A percentile compares a stretch with the other conserved stretches of the same genome.
Conservation (phyloP, 1,140 invertebrate species). For the Sweltsa coloradensis region DNA sequence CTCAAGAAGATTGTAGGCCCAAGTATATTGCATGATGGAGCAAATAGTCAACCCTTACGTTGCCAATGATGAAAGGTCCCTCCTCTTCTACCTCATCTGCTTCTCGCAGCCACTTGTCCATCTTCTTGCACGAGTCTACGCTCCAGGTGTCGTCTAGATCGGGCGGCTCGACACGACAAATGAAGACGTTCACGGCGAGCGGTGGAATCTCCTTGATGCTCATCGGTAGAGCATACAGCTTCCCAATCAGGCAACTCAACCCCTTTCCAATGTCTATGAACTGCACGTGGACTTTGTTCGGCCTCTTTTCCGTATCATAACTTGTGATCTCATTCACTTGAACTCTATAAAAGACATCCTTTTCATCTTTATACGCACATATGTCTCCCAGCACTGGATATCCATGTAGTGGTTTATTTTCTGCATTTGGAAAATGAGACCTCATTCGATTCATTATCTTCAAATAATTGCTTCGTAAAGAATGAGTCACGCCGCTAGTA, state of each 20-base stretch:
- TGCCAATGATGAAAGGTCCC: conserved; percentile 1
- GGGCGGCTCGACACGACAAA: neutral
- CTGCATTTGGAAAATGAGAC: neutral
- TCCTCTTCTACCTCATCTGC: neutral
- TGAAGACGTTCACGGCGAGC: conserved; percentile 2
- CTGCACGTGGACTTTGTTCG: neutral
- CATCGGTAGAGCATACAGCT: conserved; percentile 2
- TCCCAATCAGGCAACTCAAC: neutral
- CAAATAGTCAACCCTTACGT: too few relatives aligned
- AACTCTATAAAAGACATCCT: conserved; percentile 26
- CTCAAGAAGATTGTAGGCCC: too few relatives aligned
- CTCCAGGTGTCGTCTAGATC: conserved; percentile 3
- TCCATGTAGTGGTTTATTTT: conserved; percentile 19
- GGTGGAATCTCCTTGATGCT: neutral
- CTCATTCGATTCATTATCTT: conserved; percentile 5
- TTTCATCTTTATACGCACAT: conserved; percentile 20
- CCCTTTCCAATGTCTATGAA: neutral
- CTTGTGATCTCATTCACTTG: conserved; percentile 23
- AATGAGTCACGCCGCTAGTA: too few relatives aligned
- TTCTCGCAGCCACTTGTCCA: conserved; percentile 1
- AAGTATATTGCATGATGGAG: too few relatives aligned
- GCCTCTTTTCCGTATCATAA: conserved; percentile 8
- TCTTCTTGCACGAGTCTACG: neutral
- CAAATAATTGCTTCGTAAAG: neutral
- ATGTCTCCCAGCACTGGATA: conserved; percentile 21